phyloP scores from a whole-genome alignment of 2,113 vertebrate species.

The Prionailurus bengalensis region DNA sequence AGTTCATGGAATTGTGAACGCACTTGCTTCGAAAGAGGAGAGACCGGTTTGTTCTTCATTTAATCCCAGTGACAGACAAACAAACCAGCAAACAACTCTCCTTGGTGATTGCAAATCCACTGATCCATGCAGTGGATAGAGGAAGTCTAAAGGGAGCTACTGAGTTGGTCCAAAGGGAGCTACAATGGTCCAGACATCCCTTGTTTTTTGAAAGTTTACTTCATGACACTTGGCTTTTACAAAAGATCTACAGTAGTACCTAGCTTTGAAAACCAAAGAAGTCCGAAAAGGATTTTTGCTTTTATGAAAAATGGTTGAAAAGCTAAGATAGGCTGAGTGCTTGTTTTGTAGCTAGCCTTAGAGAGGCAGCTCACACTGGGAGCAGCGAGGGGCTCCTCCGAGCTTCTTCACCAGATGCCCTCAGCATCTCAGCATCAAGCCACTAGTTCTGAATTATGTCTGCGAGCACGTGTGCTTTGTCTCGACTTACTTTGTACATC shows the following conservation, averaged over 20 bases:
- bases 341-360: not conserved
- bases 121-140: not conserved
- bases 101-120: constrained; percentile 74
- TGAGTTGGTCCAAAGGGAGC: not conserved
- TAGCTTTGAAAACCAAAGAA: not conserved
- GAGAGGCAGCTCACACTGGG: not conserved
- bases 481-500: not conserved
- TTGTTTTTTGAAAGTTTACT: not conserved
- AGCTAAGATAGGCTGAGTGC: not conserved
- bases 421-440: not conserved
- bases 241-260: not conserved
- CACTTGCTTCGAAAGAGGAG: not conserved
- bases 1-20: constrained; percentile 46
- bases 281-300: not conserved
- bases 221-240: not conserved
- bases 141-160: not conserved
- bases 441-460: not conserved
- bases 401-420: no score
- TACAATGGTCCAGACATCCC: no score
- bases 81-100: constrained; percentile 46
- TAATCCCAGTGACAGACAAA: constrained; percentile 72
- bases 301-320: not conserved
- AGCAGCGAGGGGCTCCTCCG: not conserved
- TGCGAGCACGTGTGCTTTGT: not conserved
- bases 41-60: constrained; percentile 70